phyloP scores from a whole-genome alignment of 2,797 vertebrate species.

The Gallirallus australis region DNA sequence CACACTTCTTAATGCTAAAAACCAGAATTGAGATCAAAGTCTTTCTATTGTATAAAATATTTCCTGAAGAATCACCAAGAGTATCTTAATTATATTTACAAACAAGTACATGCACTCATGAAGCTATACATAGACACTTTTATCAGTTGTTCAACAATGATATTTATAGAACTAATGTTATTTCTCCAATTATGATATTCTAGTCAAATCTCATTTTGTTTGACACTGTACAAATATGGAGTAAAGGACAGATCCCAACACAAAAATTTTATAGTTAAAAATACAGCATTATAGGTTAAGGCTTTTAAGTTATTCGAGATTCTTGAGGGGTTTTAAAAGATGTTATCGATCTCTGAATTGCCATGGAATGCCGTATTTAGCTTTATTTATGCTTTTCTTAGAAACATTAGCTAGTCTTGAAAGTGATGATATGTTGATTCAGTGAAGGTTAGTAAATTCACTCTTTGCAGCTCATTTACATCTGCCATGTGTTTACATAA shows the following conservation, averaged over 20 bases:
- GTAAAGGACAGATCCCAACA: neutral
- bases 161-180: neutral
- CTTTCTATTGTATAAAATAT: neutral
- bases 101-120: neutral
- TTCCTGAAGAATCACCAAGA: neutral
- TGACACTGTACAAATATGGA: neutral
- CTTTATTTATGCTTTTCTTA: neutral
- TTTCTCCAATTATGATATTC: neutral
- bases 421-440: neutral
- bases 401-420: neutral
- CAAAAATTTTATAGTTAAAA: neutral
- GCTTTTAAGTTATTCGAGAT: neutral
- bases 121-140: accelerated
- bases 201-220: neutral
- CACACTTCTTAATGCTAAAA: neutral
- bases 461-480: neutral
- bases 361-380: neutral
- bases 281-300: neutral
- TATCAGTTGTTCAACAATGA: neutral
- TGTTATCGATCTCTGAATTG: accelerated
- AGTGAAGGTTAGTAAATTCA: neutral
- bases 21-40: neutral
- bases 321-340: neutral
- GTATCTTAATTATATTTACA: neutral
- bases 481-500: neutral